Evolutionary conservation across 2,888 invertebrate genomes (phyloP).

Genomic region (Unio delphinus): DNA sequence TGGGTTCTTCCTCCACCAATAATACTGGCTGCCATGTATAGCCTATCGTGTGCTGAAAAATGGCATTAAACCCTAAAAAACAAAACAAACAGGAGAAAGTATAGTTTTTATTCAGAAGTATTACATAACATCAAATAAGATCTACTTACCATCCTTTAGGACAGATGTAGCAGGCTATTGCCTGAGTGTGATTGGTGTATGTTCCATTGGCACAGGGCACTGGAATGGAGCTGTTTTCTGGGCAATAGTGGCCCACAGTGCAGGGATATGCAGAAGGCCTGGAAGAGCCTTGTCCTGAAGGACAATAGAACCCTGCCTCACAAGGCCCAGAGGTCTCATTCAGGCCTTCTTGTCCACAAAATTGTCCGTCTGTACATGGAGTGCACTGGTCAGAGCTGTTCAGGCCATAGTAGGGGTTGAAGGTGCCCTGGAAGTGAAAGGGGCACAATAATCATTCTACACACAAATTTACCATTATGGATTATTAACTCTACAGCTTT

Average conservation of each 20-base stretch:
- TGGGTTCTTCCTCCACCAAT: too few relatives aligned
- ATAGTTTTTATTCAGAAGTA: not conserved
- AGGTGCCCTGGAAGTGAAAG: conserved; percentile 60
- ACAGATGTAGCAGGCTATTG: conserved; percentile 59
- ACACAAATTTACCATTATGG: too few relatives aligned
- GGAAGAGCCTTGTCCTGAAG: conserved; percentile 57
- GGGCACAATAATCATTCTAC: not conserved
- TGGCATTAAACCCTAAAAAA: too few relatives aligned
- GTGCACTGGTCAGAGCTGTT: conserved; percentile 54
- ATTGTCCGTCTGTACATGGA: conserved; percentile 59
- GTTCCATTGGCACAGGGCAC: conserved; percentile 67
- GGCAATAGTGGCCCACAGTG: conserved; percentile 58
- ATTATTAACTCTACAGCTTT: too few relatives aligned
- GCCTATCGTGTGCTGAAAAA: too few relatives aligned
- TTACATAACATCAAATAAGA: not conserved
- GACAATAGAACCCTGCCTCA: conserved; percentile 65
- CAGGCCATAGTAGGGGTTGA: conserved; percentile 63
- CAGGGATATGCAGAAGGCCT: conserved; percentile 55
- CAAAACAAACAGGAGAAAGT: too few relatives aligned
- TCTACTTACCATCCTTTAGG: conserved; percentile 62
- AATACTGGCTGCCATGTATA: too few relatives aligned
- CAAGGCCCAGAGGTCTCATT: conserved; percentile 59
- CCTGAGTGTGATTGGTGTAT: conserved; percentile 62
- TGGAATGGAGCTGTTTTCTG: conserved; percentile 52
- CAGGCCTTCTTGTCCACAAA: conserved; percentile 54